These are phyloP conservation scores for Hololepta plana DNA, from an alignment of 2,888 invertebrate species.

Conservation along the genomic window DNA sequence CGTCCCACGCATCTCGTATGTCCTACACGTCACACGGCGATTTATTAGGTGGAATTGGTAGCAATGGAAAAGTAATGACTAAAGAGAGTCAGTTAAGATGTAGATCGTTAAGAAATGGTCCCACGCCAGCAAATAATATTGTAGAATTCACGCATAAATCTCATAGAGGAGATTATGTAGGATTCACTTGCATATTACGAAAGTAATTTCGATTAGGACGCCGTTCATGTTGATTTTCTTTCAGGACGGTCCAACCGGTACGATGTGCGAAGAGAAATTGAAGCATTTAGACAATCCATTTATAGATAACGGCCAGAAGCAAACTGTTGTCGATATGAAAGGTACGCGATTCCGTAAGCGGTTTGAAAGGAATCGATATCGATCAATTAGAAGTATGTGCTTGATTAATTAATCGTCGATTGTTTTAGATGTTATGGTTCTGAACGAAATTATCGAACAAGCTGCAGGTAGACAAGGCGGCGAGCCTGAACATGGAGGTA, in stretches of 20 bases:
- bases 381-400: constrained; percentile 4
- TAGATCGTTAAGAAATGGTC: constrained; percentile 51
- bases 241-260: constrained; percentile 66
- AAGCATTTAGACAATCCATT: constrained; percentile 85
- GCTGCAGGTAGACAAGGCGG: constrained; percentile 77
- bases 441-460: constrained; percentile 93
- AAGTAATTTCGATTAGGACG: constrained; percentile 2
- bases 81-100: constrained; percentile 71
- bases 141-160: constrained; percentile 43
- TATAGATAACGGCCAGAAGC: constrained; percentile 70
- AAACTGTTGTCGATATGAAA: constrained; percentile 85
- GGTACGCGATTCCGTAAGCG: too few relatives aligned
- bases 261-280: constrained; percentile 62
- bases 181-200: constrained; percentile 13
- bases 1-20: constrained; percentile 82
- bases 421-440: constrained; percentile 82
- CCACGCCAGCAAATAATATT: constrained; percentile 33
- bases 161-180: constrained; percentile 54
- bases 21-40: constrained; percentile 92
- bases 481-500: constrained; percentile 78
- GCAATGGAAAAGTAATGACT: constrained; percentile 46
- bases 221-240: too few relatives aligned
- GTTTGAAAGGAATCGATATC: too few relatives aligned
- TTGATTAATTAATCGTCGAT: constrained; percentile 12
- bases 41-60: constrained; percentile 52